Evolutionary conservation across 1,140 invertebrate genomes (phyloP), one percentile per base, ranked within the genome.

Genomic region (Drosophila azteca): DNA sequence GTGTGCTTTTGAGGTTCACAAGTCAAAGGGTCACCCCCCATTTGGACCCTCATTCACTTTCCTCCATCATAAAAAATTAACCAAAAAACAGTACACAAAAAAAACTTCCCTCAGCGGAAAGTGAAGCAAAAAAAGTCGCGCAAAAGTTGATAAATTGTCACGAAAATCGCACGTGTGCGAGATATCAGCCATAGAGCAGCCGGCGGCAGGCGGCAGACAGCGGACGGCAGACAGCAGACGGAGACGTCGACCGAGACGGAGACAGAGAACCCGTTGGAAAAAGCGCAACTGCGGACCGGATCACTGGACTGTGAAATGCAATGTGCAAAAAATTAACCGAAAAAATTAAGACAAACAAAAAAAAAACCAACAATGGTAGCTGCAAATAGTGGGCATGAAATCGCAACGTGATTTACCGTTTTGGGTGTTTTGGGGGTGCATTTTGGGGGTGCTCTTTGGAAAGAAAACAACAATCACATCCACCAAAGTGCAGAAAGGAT

Each of bases 261-360:
- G 31, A 64, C 59, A 54, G 51, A 55, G 48, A 67, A 49, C 43
- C 52, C 67, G 24, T 15, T n/a, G 13, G 11, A 55, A 57, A 55
- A 69, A 26, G 24, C 24, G 35, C 35, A 39, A 39, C 35, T 13
- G 11, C 54, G 74, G 69, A 74, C 71, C 70, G 74, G 77, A 81
- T 87, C 81, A 87, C 77, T 77, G 43, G 77, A 87, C 82, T 84
- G 81, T 85, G 73, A 84, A 84, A 85, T 84, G 81, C 81, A 85
- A 69, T 73, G 72, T 53, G 53, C 54, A 60, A 79, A 77, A 71
- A 72, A 9, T 54, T 11, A 50, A 24, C 9, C 6, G 22, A 49
- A 64, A 61, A 50, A 57, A 41, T 69, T 35, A 69, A 58, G 65
- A 64, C 51, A 31, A 53, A 57, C 67, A 39, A 31, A 53, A 69